These are phyloP conservation scores for Pristionchus arcanus DNA, from an alignment of 2,888 invertebrate genomes.

Conservation along the genomic window DNA sequence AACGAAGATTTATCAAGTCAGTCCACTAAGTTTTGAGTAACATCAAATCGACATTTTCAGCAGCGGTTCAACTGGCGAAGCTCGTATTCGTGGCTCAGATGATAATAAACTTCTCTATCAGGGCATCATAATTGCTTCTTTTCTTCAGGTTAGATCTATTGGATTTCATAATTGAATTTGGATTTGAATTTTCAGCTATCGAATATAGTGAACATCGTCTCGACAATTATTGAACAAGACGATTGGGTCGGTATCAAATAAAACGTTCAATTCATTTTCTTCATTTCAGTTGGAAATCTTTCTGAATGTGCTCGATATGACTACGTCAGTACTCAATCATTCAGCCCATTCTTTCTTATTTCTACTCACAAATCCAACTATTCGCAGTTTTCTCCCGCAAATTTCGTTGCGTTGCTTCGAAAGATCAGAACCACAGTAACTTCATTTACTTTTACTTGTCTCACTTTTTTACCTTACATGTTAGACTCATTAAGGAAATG, in stretches of 20 bases:
- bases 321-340: constrained; percentile 1
- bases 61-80: neutral
- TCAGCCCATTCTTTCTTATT: neutral
- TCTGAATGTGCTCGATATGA: neutral
- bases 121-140: neutral
- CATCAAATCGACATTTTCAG: neutral
- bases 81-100: neutral
- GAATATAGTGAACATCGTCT: neutral
- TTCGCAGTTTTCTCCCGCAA: constrained; percentile 2
- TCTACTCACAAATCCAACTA: neutral
- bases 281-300: neutral
- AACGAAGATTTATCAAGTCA: constrained; percentile 8
- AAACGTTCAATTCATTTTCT: neutral
- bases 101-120: constrained; percentile 2
- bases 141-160: neutral
- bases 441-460: neutral
- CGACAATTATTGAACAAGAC: neutral
- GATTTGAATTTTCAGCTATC: neutral
- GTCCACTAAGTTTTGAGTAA: neutral
- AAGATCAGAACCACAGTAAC: neutral
- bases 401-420: neutral
- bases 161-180: neutral
- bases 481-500: too few species aligned
- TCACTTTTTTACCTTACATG: neutral
- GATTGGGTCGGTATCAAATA: neutral